phyloP scores from a whole-genome alignment of 2,113 vertebrate genomes.

The Ophthalmotilapia sp. region DNA sequence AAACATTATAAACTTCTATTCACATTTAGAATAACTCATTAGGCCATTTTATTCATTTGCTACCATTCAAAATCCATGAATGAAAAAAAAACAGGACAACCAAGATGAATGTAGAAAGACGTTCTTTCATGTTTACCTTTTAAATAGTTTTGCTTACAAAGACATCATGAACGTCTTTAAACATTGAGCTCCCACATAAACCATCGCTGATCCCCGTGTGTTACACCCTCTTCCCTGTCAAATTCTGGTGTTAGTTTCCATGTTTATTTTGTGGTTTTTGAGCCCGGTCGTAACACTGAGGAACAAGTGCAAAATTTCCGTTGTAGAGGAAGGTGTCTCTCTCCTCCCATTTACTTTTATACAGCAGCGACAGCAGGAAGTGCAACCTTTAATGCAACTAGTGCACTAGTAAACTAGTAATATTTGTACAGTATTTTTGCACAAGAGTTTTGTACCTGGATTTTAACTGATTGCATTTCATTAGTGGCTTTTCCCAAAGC shows the following conservation, averaged over 20 bases:
- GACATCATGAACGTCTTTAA: not conserved
- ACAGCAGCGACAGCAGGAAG: fast-evolving
- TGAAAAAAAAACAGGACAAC: not conserved
- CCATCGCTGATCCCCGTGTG: not conserved
- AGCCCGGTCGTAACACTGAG: not conserved
- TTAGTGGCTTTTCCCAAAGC: not conserved
- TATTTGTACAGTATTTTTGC: not conserved
- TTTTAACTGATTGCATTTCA: not conserved
- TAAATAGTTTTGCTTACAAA: not conserved
- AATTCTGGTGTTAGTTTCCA: fast-evolving
- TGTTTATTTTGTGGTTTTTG: not conserved
- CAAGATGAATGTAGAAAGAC: fast-evolving
- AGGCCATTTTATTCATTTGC: not conserved
- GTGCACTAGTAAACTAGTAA: fast-evolving
- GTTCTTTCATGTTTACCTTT: not conserved
- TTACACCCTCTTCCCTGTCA: not conserved
- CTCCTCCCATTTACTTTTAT: not conserved
- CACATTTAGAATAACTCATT: not conserved
- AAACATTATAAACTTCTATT: not conserved
- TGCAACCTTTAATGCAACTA: not conserved
- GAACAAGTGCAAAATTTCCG: no score
- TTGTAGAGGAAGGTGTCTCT: fast-evolving
- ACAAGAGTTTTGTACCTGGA: not conserved
- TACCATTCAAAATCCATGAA: not conserved
- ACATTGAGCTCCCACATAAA: not conserved